phyloP scores from a whole-genome alignment of 2,888 invertebrate genomes.

The Cantharis nigra region DNA sequence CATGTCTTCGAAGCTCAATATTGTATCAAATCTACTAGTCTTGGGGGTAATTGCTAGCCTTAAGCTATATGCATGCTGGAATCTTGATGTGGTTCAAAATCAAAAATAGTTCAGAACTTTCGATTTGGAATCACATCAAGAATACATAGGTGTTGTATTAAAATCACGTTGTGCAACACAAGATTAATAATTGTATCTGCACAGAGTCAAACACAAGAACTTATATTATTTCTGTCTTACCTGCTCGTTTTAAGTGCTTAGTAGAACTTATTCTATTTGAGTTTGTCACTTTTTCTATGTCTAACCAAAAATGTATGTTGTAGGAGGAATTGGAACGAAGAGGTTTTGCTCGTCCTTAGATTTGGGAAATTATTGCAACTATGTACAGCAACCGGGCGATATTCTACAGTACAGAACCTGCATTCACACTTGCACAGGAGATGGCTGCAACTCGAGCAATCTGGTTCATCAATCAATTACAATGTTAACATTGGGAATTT shows the following conservation, averaged over 20 bases:
- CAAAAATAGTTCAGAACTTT: too few relatives aligned
- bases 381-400: slow-evolving; percentile 85
- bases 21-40: slow-evolving; percentile 81
- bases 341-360: slow-evolving; percentile 86
- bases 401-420: slow-evolving; percentile 81
- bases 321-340: slow-evolving; percentile 88
- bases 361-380: slow-evolving; percentile 88
- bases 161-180: too few relatives aligned
- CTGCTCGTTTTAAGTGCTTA: not conserved
- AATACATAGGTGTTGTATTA: too few relatives aligned
- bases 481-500: not conserved
- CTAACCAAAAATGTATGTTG: not conserved
- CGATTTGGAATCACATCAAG: too few relatives aligned
- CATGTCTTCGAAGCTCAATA: slow-evolving; percentile 79
- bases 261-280: not conserved
- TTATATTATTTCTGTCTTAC: too few relatives aligned
- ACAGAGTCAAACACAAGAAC: too few relatives aligned
- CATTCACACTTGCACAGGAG: slow-evolving; percentile 80
- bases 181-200: too few relatives aligned
- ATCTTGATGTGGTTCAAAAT: too few relatives aligned
- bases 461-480: not conserved
- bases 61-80: too few relatives aligned
- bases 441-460: slow-evolving; percentile 76
- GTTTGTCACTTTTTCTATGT: not conserved
- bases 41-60: slow-evolving; percentile 46